phyloP scores from a whole-genome alignment of 2,888 invertebrate genomes.

The Calameuta filiformis region DNA sequence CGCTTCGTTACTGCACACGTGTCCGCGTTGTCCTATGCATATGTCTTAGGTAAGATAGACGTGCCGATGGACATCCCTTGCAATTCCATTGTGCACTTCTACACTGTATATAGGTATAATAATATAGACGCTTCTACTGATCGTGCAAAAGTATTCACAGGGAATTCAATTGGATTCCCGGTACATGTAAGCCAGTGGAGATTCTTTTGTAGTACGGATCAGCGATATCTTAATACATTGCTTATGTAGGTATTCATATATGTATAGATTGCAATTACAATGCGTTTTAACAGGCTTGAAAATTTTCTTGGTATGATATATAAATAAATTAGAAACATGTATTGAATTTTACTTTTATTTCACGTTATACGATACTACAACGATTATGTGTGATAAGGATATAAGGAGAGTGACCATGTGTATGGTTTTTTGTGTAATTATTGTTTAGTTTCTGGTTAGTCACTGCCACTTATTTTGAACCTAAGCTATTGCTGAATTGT shows the following conservation, averaged over 20 bases:
- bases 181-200: neutral
- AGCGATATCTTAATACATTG: neutral
- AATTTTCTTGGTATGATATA: neutral
- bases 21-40: neutral
- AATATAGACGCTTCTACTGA: neutral
- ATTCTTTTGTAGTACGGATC: neutral
- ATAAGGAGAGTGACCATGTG: neutral
- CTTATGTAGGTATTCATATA: neutral
- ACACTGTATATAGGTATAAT: neutral
- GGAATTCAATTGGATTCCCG: neutral
- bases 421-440: neutral
- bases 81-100: neutral
- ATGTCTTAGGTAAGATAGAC: neutral
- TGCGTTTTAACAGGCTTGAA: neutral
- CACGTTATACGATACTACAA: neutral
- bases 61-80: neutral
- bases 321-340: neutral
- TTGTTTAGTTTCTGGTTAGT: neutral
- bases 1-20: neutral
- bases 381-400: neutral
- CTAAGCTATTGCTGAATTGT: neutral
- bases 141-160: neutral
- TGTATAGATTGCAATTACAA: neutral
- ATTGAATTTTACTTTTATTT: neutral
- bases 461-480: neutral